Base-by-base conservation (phyloP, 1,140 invertebrate species). In the Galleria mellonella region DNA sequence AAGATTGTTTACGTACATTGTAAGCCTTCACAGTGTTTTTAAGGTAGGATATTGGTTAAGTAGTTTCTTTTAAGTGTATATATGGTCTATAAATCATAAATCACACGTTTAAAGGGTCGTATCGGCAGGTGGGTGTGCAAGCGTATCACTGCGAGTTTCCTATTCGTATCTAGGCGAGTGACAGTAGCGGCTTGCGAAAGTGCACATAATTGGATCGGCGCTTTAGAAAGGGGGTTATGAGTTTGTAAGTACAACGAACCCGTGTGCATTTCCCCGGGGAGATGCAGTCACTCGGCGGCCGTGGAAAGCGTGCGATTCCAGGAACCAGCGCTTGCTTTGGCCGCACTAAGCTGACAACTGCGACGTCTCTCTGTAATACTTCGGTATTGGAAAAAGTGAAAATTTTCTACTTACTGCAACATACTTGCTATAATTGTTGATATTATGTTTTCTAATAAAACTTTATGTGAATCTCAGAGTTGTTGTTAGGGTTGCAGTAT, bases 221-320 rank as follows among this genome's bases (percentile, higher is more conserved):
- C 81, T 83, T 84, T 81, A 81, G 81, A 83, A 83, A 84, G 81
- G 76, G 81, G 81, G 78, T 84, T 84, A 84, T 79, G 81, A 84
- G 81, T 84, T 84, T 78, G 81, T 77, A 70, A 81, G 81, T 81
- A 77, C 81, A 82, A 74, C 74, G 81, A 84, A 78, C 81, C 69
- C 76, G 74, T 72, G 57, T 74, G 73, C 72, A 72, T 77, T 81
- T 84, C 65, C 75, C 69, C 74, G 74, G 77, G 81, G 82, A 81
- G 77, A 84, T 78, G 77, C 68, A 65, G 66, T 67, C 58, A 62
- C 51, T 55, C 59, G 51, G 50, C 51, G 60, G 47, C 52, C 33
- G 70, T 81, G 77, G 78, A 83, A 83, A 83, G 76, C 81, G 71
- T 63, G 55, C 59, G 61, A 41, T 84, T 83, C 76, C 81, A 47